A percentile compares a stretch with the other conserved stretches of the same genome.
Conservation (phyloP, 1,140 invertebrate genomes). For the Tenebrio molitor region DNA sequence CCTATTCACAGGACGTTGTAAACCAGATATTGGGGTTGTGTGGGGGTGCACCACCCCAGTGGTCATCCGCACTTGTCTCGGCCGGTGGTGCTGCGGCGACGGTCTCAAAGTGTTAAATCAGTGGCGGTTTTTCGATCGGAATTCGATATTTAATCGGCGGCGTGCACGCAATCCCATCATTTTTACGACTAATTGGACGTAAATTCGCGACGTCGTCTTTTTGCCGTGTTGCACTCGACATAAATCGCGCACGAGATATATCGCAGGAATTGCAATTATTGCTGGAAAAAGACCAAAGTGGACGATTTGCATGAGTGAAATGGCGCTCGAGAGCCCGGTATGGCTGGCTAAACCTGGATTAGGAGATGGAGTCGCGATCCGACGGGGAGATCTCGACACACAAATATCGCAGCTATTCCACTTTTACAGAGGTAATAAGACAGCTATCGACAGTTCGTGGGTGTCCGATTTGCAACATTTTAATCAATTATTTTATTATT, state of each 20-base stretch:
- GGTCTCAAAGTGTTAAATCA: conserved; percentile 11
- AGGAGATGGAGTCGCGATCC: no score
- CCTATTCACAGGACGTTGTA: conserved; percentile 54
- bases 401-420: no score
- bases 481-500: conserved; percentile 16
- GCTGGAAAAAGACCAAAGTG: not conserved
- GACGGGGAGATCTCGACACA: no score
- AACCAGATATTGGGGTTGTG: conserved; percentile 61
- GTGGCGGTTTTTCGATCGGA: not conserved
- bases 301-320: not conserved
- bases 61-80: conserved; percentile 39
- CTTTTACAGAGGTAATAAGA: no score
- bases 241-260: not conserved
- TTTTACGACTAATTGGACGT: not conserved
- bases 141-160: not conserved
- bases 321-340: no score
- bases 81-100: conserved; percentile 26
- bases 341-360: no score
- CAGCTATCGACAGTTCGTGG: not conserved
- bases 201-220: not conserved
- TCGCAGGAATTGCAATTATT: not conserved
- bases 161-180: not conserved
- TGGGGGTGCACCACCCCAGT: conserved; percentile 50
- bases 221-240: not conserved
- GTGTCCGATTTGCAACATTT: conserved; percentile 6